Conservation (phyloP, 2,888 invertebrate genomes). For the Rhorus exstirpatorius region DNA sequence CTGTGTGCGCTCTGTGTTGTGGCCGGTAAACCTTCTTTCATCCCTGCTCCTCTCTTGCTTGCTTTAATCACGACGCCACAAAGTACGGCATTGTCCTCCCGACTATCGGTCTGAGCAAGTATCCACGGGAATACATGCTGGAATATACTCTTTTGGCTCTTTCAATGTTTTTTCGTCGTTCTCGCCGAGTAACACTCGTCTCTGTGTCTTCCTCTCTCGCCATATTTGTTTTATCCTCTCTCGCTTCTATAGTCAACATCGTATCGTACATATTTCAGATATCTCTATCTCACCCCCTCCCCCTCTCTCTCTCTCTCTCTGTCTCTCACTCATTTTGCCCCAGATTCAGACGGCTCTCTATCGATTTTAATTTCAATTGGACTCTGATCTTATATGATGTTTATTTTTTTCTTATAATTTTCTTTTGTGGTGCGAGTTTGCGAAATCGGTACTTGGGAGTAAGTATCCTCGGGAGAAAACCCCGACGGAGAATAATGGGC, state of each 20-base stretch:
- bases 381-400: not conserved
- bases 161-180: slow-evolving; percentile 4
- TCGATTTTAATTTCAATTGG: slow-evolving; percentile 21
- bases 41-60: slow-evolving; percentile 56
- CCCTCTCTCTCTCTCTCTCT: too few species aligned
- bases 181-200: slow-evolving; percentile 56
- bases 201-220: slow-evolving; percentile 22
- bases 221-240: slow-evolving; percentile 9
- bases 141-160: slow-evolving; percentile 39
- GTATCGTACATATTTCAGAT: slow-evolving; percentile 13
- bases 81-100: slow-evolving; percentile 82
- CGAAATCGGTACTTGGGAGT: slow-evolving; percentile 3
- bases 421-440: slow-evolving; percentile 1
- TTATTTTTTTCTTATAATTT: slow-evolving; percentile 11
- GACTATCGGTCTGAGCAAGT: slow-evolving; percentile 81
- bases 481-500: slow-evolving; percentile 24
- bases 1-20: slow-evolving; percentile 51
- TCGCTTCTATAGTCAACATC: not conserved
- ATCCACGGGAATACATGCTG: slow-evolving; percentile 72
- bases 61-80: slow-evolving; percentile 81
- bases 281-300: not conserved
- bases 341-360: slow-evolving; percentile 13
- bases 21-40: slow-evolving; percentile 57
- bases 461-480: slow-evolving; percentile 20
- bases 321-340: too few species aligned